Evolutionary conservation across 1,140 invertebrate genomes (phyloP).

Genomic region (Chelonus insularis): DNA sequence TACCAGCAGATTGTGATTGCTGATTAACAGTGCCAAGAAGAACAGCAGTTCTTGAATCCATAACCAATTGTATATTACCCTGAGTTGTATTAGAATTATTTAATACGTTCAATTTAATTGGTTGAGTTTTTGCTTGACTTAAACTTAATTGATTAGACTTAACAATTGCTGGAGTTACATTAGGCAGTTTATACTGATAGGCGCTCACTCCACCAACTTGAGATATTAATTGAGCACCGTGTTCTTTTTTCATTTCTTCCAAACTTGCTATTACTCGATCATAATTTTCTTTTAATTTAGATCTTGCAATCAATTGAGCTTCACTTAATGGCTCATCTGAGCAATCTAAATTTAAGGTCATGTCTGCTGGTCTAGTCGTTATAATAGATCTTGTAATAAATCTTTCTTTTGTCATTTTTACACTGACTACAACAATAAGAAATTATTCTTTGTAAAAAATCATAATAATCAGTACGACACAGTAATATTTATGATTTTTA

Average conservation of each 20-base stretch:
- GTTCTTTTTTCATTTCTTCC: conserved; percentile 53
- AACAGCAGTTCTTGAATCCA: conserved; percentile 60
- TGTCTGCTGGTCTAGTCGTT: conserved; percentile 41
- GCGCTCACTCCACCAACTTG: conserved; percentile 48
- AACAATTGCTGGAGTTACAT: not conserved
- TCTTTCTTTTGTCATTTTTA: conserved; percentile 35
- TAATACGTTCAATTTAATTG: conserved; percentile 54
- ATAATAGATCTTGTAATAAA: conserved; percentile 42
- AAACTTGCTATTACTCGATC: conserved; percentile 46
- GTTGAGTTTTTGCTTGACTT: conserved; percentile 40
- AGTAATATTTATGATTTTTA: too few relatives aligned
- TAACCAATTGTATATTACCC: conserved; percentile 60
- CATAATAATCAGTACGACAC: not conserved
- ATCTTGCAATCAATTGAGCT: conserved; percentile 63
- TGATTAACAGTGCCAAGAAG: conserved; percentile 56
- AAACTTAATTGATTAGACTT: conserved; percentile 8
- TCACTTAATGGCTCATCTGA: conserved; percentile 69
- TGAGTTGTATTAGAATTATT: conserved; percentile 48
- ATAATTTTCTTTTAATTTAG: conserved; percentile 58
- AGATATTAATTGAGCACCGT: conserved; percentile 48
- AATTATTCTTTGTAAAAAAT: not conserved
- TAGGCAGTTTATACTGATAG: conserved; percentile 50
- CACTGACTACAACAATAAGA: not conserved
- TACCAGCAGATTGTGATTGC: conserved; percentile 22
- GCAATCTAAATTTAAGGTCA: conserved; percentile 69